Percentiles rank a stretch among this genome's conserved stretches.
phyloP scores from a whole-genome alignment of 2,888 invertebrate species.

The Tipula vernalis region DNA sequence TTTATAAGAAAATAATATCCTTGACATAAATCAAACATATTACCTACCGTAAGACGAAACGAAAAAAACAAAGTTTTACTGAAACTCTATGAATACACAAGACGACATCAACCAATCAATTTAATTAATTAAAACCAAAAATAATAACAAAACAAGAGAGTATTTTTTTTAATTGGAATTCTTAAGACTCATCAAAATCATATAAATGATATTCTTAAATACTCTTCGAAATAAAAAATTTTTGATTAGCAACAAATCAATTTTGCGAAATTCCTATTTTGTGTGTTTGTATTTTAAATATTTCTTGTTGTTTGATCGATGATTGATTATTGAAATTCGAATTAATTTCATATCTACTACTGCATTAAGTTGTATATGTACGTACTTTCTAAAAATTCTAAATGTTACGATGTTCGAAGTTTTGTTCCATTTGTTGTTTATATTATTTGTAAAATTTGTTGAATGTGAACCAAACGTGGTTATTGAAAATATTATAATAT shows the following conservation, averaged over 20 bases:
- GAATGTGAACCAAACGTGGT: background rate
- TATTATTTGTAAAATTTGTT: background rate
- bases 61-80: background rate
- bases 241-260: conserved; percentile 4
- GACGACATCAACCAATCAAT: background rate
- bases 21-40: background rate
- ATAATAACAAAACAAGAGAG: background rate
- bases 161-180: background rate
- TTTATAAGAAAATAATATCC: background rate
- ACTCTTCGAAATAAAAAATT: background rate
- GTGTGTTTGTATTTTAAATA: background rate
- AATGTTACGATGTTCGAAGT: background rate
- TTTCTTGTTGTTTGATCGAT: background rate
- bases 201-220: background rate
- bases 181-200: background rate
- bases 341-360: background rate
- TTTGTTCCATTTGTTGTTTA: background rate
- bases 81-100: background rate
- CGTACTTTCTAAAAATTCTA: background rate
- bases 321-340: background rate
- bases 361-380: background rate
- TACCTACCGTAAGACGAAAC: background rate
- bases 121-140: background rate
- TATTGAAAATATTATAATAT: background rate
- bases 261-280: background rate